Evolutionary conservation across 2,797 vertebrate genomes (phyloP).

Genomic region (Holocentrus rufus): DNA sequence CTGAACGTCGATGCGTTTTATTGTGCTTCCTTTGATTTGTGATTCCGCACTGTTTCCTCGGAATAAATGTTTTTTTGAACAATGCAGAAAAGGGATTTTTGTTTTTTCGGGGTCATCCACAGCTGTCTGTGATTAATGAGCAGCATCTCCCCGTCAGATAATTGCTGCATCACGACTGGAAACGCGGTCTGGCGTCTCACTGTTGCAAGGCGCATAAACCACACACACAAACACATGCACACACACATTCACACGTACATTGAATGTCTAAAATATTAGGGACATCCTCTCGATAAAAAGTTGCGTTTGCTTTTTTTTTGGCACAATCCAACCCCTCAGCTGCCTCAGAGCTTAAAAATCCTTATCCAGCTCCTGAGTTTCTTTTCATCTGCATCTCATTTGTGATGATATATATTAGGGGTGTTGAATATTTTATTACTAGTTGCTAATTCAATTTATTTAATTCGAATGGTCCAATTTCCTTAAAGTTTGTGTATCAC

Average conservation of each 20-base stretch:
- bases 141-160: conserved; percentile 2
- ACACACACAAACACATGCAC: neutral
- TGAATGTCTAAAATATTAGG: neutral
- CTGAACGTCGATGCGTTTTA: too few relatives aligned
- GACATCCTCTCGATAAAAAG: too few relatives aligned
- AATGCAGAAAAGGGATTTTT: conserved; percentile 10
- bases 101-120: conserved; percentile 22
- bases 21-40: too few relatives aligned
- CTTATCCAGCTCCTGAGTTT: neutral
- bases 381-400: conserved; percentile 18
- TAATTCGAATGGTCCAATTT: too few relatives aligned
- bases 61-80: neutral
- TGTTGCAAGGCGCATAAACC: conserved; percentile 5
- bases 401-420: neutral
- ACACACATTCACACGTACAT: neutral
- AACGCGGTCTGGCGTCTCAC: neutral
- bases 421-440: too few relatives aligned
- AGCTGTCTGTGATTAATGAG: conserved; percentile 36
- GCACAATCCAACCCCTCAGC: too few relatives aligned
- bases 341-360: neutral
- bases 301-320: too few relatives aligned
- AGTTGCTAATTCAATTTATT: too few relatives aligned
- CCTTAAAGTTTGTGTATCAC: too few relatives aligned
- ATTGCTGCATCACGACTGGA: conserved; percentile 4
- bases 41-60: neutral